phyloP scores from a whole-genome alignment of 2,797 vertebrate species.

The Cyprinodon diabolis region DNA sequence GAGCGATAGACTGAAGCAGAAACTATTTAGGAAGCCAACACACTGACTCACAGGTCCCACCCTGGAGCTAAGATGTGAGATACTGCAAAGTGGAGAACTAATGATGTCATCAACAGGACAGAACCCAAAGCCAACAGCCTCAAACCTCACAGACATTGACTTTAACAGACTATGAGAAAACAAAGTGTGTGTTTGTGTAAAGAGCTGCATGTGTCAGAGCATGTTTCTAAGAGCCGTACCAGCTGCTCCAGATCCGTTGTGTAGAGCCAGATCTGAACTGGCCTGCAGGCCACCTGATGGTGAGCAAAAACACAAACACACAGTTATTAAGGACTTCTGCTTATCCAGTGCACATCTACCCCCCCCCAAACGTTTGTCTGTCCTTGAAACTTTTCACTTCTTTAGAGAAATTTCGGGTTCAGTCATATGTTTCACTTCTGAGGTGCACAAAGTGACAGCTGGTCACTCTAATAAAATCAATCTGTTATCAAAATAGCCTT shows the following conservation, averaged over 20 bases:
- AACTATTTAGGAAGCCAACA: not conserved
- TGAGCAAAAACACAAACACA: constrained; percentile 9
- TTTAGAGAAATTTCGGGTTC: constrained; percentile 1
- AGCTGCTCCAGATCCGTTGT: constrained; percentile 66
- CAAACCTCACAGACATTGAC: not conserved
- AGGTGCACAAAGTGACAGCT: not conserved
- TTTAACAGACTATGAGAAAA: not conserved
- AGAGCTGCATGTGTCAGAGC: not conserved
- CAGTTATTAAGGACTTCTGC: not conserved
- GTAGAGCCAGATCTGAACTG: constrained; percentile 55
- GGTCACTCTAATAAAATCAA: not conserved
- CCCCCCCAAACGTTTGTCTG: not conserved
- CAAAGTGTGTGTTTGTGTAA: not conserved
- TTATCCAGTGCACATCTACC: rapidly evolving
- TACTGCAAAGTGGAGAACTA: not conserved
- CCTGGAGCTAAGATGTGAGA: not conserved
- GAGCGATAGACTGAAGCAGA: not conserved
- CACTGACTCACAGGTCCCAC: not conserved
- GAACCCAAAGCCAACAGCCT: not conserved
- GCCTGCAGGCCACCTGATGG: constrained; percentile 59
- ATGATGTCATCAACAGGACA: not conserved
- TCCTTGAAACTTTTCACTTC: not conserved
- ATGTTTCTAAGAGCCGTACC: constrained; percentile 50
- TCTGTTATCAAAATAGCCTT: not conserved
- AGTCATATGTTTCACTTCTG: not conserved